A percentile compares a stretch with the other conserved stretches of the same genome.
Conservation (phyloP, 2,113 vertebrate genomes). For the Ophthalmolycus amberensis region DNA sequence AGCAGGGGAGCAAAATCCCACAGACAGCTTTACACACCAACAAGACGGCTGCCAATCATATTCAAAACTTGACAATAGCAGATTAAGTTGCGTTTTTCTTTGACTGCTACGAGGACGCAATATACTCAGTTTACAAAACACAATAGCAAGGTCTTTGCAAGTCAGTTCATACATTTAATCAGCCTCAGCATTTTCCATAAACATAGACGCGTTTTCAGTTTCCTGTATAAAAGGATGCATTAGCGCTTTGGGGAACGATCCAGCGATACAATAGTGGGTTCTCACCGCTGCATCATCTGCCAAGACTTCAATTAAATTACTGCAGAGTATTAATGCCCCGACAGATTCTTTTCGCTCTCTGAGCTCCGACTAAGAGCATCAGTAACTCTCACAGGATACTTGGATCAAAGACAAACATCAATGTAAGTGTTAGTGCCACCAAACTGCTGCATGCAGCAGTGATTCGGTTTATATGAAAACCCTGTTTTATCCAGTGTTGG, state of each 20-base stretch:
- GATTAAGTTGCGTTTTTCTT: neutral
- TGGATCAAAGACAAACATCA: constrained; percentile 35
- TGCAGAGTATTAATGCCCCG: constrained; percentile 40
- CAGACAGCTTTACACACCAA: neutral
- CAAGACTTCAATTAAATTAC: constrained; percentile 55
- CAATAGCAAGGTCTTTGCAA: neutral
- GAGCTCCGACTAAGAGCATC: constrained; percentile 41
- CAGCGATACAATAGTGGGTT: neutral
- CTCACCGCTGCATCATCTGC: constrained; percentile 37
- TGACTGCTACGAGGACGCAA: neutral
- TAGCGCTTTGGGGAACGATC: neutral
- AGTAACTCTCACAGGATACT: constrained; percentile 21
- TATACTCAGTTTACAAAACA: neutral
- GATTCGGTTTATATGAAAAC: constrained; percentile 10
- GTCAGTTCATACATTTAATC: neutral
- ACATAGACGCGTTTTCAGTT: neutral
- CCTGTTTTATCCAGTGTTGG: neutral
- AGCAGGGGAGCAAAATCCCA: neutral
- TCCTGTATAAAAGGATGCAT: constrained; percentile 8
- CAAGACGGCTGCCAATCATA: neutral
- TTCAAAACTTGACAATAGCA: neutral
- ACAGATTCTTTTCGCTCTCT: constrained; percentile 29
- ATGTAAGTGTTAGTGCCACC: constrained; percentile 15
- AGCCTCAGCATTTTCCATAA: neutral
- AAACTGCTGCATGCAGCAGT: constrained; percentile 9